These are phyloP conservation scores for Tenthredo scrophulariae DNA, from an alignment of 2,888 invertebrate species.

Conservation along the genomic window DNA sequence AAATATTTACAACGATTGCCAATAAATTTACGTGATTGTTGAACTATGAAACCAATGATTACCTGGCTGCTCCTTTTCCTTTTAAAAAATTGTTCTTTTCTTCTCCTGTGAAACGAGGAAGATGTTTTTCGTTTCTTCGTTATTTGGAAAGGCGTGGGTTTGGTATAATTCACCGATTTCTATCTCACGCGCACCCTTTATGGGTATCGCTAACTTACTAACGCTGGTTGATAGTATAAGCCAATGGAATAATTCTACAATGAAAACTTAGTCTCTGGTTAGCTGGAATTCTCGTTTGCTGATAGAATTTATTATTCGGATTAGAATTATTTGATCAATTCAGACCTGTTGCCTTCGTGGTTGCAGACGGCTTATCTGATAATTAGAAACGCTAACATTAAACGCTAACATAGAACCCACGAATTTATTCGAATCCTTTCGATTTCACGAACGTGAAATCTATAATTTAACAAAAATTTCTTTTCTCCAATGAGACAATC, in stretches of 20 bases:
- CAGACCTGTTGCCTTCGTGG: slow-evolving; percentile 26
- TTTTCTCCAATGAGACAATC: not conserved
- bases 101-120: no score
- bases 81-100: not conserved
- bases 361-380: not conserved
- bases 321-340: slow-evolving; percentile 29
- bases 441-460: not conserved
- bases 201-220: not conserved
- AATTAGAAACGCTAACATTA: slow-evolving; percentile 35
- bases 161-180: not conserved
- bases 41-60: not conserved
- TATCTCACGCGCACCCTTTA: not conserved
- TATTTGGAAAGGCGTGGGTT: not conserved
- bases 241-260: slow-evolving; percentile 12
- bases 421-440: not conserved
- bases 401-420: no score
- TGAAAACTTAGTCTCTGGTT: not conserved
- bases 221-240: not conserved
- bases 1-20: not conserved
- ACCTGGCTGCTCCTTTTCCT: not conserved
- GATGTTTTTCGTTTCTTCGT: not conserved
- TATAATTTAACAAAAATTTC: not conserved
- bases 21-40: slow-evolving; percentile 28
- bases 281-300: slow-evolving; percentile 3
- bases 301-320: slow-evolving; percentile 6